Conservation (phyloP, 2,113 vertebrate species). For the Pollachius pollachius region DNA sequence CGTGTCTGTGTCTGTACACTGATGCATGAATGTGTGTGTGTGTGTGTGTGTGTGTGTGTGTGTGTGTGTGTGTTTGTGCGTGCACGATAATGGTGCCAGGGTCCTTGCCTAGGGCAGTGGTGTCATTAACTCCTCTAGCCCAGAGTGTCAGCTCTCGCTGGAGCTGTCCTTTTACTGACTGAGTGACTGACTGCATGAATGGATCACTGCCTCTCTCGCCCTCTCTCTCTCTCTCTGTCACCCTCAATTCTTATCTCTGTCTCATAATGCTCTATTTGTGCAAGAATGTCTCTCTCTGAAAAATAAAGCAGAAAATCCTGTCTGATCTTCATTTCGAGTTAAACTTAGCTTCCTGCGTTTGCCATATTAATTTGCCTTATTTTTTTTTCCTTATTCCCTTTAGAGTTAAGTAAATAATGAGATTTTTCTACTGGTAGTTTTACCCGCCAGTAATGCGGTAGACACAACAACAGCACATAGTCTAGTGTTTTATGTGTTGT, state of each 20-base stretch:
- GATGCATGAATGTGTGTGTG: no score
- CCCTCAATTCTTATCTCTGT: slow-evolving; percentile 11
- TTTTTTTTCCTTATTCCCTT: no score
- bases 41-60: slow-evolving; percentile 1
- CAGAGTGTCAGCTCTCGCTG: slow-evolving; percentile 33
- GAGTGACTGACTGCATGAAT: slow-evolving; percentile 19
- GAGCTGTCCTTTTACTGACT: slow-evolving; percentile 28
- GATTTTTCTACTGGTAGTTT: no score
- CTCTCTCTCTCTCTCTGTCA: slow-evolving; percentile 7
- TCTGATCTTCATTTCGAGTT: no score
- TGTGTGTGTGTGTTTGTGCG: slow-evolving; percentile 1
- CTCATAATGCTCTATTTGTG: not conserved
- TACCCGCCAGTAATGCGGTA: not conserved
- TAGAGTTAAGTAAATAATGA: no score
- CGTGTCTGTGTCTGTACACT: not conserved
- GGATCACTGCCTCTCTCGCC: slow-evolving; percentile 31
- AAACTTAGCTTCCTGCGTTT: no score
- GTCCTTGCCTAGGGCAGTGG: not conserved
- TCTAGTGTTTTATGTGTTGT: slow-evolving; percentile 15
- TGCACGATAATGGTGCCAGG: not conserved
- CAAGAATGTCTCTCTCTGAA: no score
- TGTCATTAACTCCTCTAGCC: slow-evolving; percentile 47
- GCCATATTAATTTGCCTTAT: no score
- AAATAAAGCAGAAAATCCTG: no score
- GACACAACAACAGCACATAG: slow-evolving; percentile 10